Evolutionary conservation across 2,113 vertebrate species (phyloP), one percentile per base, ranked within the genome.

Genomic region (Garra rufa): DNA sequence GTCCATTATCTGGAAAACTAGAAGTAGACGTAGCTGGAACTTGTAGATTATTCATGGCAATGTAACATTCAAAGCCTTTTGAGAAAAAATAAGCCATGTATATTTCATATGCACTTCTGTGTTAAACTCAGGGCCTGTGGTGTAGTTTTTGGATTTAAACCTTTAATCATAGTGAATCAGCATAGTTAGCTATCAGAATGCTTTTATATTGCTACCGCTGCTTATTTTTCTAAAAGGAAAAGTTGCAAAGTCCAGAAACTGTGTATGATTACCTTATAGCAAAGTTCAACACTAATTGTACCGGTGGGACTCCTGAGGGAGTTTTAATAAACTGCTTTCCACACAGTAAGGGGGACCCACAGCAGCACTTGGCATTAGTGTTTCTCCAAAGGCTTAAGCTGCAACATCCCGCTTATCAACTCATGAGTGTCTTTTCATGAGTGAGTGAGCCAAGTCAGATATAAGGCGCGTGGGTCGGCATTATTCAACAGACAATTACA

Each of bases 401-500:
- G 67, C 43, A 59, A 48, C 46, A 43, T 85, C 11, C 28, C 26
- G 34, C 84, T 85, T 80, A 70, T 76, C 81, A 76, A 75, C 52
- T 85, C 73, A 59, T 41, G 26, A 76, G 80, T 57, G 75, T 81
- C 74, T 67, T 83, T 83, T 86, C 21, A 59, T 83, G 61, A 77
- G 76, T 5, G 71, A 74, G 59, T 85, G 80, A 83, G 73, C 76
- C n/a, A 41, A 63, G 71, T 76, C 76, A 71, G 76, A 84, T 69
- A 83, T 83, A 77, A 87, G 55, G 81, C 86, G 77, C 65, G 82
- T 61, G 57, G 83, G 71, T 59, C 76, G 59, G 86, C 82, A 87
- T 91, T 88, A 70, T 65, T 80, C 71, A 74, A 85, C 85, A 88
- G 80, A 83, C 88, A 88, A 83, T 89, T 87, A 87, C 87, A 83